phyloP scores from a whole-genome alignment of 2,888 invertebrate species.

The Microdon myrmicae region DNA sequence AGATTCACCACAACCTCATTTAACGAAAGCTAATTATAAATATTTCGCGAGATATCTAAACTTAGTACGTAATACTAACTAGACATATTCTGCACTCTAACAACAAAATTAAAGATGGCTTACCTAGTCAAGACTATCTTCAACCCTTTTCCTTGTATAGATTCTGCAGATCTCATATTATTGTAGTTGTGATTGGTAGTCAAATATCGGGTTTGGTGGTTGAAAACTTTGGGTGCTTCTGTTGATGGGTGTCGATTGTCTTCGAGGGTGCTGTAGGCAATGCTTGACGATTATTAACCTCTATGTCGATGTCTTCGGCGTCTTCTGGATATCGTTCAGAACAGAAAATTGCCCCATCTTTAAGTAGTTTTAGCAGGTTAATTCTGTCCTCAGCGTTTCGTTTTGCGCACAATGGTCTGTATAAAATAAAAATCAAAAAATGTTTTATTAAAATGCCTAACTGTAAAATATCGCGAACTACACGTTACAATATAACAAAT shows the following conservation, averaged over 20 bases:
- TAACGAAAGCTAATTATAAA: too few species aligned
- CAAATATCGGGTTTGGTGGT: constrained; percentile 59
- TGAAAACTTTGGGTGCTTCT: constrained; percentile 42
- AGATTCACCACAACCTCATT: too few species aligned
- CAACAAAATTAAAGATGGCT: constrained; percentile 26
- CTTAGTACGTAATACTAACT: too few species aligned
- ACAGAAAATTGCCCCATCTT: constrained; percentile 65
- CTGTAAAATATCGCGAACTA: too few species aligned
- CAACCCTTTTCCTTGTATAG: constrained; percentile 55
- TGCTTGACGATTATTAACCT: constrained; percentile 57
- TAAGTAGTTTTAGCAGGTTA: constrained; percentile 80
- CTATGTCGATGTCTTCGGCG: constrained; percentile 64
- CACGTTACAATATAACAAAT: too few species aligned
- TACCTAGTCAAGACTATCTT: constrained; percentile 35
- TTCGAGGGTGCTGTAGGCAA: constrained; percentile 34
- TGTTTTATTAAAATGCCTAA: constrained; percentile 36
- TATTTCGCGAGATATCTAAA: too few species aligned
- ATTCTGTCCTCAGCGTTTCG: constrained; percentile 88
- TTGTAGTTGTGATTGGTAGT: constrained; percentile 65
- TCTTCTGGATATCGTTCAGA: constrained; percentile 66
- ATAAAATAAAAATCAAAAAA: constrained; percentile 51
- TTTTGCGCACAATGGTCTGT: constrained; percentile 80
- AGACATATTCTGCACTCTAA: too few species aligned
- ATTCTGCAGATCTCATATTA: constrained; percentile 62
- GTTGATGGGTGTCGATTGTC: constrained; percentile 59